Base-by-base conservation (phyloP, 2,797 vertebrate genomes). In the Heterohyrax brucei region DNA sequence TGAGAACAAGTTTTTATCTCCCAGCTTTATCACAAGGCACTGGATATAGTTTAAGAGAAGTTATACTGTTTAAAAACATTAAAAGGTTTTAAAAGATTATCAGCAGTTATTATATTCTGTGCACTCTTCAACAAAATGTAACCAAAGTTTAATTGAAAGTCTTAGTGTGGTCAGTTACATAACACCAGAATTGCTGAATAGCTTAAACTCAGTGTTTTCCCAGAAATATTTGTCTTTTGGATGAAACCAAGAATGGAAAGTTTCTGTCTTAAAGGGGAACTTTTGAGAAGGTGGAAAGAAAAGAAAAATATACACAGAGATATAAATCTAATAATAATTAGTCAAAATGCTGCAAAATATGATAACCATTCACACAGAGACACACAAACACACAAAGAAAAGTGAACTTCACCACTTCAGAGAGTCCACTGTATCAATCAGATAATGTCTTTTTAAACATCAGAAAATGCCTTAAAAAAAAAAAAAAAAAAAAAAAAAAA, bases 171-270 rank as follows among this genome's bases (percentile, higher is more conserved):
- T 97, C 93, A 96, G 97, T 97, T 97, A 96, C 94, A 93, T 97
- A 97, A 97, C 89, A 82, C 87, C 33, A 96, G 96, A 96, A 96
- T 92, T 97, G 96, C 97, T 98, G 97, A 97, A 97, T 95, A 88
- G 97, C 87, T 96, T 94, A 95, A 97, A 96, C 19, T 33, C 76
- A 21, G 82, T 93, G 94, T 95, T 97, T 97, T 98, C 97, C 97
- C 96, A 97, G 97, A 98, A 98, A 98, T 97, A 96, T 96, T 94
- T 97, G 96, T 93, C 96, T 97, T 97, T 93, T 96, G 96, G 97
- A 98, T 84, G 95, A 97, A 97, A 97, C 95, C 96, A 95, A 95
- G 96, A 96, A 97, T 95, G 97, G 97, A 97, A 98, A 98, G 95
- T 97, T 98, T 96, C 94, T 96, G 95, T 94, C 96, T 96, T 91